Conservation (phyloP, 1,140 invertebrate species). For the Drosophila ananassae region DNA sequence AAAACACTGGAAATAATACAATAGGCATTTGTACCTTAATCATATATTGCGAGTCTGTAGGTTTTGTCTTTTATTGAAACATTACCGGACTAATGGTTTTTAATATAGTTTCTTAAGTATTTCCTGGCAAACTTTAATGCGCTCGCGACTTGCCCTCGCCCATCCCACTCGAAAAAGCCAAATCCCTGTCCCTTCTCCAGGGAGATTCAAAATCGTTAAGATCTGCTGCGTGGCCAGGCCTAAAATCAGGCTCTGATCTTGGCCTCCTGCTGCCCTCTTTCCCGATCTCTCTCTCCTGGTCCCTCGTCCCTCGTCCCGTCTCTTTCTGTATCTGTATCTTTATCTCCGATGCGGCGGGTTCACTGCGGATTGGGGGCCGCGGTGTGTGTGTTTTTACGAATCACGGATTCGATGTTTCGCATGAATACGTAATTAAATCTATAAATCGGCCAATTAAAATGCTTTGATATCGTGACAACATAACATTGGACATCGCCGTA, state of each 20-base stretch:
- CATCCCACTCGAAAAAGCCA: slow-evolving; percentile 13
- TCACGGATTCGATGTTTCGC: slow-evolving; percentile 84
- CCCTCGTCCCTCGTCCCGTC: background rate
- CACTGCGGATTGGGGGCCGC: slow-evolving; percentile 52
- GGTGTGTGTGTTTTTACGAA: slow-evolving; percentile 84
- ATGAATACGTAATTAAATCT: slow-evolving; percentile 84
- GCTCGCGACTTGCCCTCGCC: background rate
- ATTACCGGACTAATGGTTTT: too few species aligned
- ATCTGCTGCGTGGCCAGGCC: slow-evolving; percentile 69
- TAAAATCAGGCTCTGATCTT: slow-evolving; percentile 68
- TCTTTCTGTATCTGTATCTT: slow-evolving; percentile 35
- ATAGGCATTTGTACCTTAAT: background rate
- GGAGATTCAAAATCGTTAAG: slow-evolving; percentile 75
- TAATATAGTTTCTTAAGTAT: too few species aligned
- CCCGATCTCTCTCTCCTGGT: slow-evolving; percentile 15
- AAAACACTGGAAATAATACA: background rate
- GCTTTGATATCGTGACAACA: slow-evolving; percentile 84
- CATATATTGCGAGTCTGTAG: background rate
- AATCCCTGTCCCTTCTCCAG: background rate
- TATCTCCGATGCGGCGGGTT: slow-evolving; percentile 15
- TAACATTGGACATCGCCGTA: slow-evolving; percentile 80
- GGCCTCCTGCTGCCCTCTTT: slow-evolving; percentile 17
- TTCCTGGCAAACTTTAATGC: background rate
- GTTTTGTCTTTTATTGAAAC: too few species aligned
- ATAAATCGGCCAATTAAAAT: slow-evolving; percentile 84